phyloP scores from a whole-genome alignment of 1,140 invertebrate species.

The Hypothenemus hampei region DNA sequence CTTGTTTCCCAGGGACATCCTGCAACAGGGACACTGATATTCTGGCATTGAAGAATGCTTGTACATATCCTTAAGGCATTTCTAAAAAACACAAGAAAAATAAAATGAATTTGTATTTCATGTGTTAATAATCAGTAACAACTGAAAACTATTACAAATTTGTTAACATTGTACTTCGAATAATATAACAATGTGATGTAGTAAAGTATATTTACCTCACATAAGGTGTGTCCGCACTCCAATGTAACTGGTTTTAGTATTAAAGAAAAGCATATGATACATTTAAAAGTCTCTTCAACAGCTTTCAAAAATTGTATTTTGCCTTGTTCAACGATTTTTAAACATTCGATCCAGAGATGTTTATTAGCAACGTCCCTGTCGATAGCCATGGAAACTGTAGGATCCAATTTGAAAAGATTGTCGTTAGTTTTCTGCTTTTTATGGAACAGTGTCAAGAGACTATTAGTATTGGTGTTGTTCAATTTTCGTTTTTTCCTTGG shows the following conservation, averaged over 20 bases:
- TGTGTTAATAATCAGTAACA: constrained; percentile 55
- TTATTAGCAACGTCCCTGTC: constrained; percentile 50
- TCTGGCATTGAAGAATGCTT: neutral
- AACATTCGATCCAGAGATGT: constrained; percentile 66
- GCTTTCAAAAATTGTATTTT: constrained; percentile 59
- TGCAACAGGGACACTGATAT: too few relatives aligned
- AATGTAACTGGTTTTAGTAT: constrained; percentile 70
- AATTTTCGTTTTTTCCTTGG: constrained; percentile 36
- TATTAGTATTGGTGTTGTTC: constrained; percentile 3
- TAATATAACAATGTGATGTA: too few relatives aligned
- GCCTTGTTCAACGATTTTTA: constrained; percentile 45
- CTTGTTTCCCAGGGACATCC: too few relatives aligned
- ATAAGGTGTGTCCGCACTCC: constrained; percentile 72
- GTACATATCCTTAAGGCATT: neutral
- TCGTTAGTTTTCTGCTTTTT: constrained; percentile 47
- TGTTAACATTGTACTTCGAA: too few relatives aligned
- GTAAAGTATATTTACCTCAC: constrained; percentile 51
- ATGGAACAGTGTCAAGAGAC: constrained; percentile 5
- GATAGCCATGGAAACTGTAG: constrained; percentile 53
- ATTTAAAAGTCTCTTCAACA: constrained; percentile 65
- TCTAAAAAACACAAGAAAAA: constrained; percentile 38
- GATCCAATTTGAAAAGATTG: constrained; percentile 50
- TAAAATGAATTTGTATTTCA: constrained; percentile 55
- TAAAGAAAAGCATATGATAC: constrained; percentile 77
- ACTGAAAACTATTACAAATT: neutral